These are phyloP conservation scores for Villa cingulata DNA, from an alignment of 2,888 invertebrate genomes.

Conservation along the genomic window DNA sequence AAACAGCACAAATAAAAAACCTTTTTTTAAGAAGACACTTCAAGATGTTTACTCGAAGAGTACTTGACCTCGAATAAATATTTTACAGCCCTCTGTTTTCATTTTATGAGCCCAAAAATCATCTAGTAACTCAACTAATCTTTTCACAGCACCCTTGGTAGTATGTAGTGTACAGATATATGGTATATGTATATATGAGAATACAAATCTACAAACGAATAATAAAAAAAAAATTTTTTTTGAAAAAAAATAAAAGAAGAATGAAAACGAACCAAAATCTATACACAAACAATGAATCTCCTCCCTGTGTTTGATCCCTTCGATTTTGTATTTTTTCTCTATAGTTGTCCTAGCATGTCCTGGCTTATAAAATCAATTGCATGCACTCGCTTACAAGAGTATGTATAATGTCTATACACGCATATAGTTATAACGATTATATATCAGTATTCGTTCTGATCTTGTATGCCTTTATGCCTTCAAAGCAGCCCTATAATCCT, in stretches of 20 bases:
- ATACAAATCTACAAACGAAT: neutral
- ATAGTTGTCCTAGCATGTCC: neutral
- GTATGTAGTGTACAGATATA: neutral
- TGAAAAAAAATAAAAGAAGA: neutral
- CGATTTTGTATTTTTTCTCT: neutral
- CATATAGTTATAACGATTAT: too few species aligned
- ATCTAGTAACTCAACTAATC: neutral
- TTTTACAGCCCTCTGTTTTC: neutral
- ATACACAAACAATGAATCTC: neutral
- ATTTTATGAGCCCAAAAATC: constrained; percentile 6
- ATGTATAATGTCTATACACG: too few species aligned
- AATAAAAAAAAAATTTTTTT: too few species aligned
- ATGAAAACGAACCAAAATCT: too few species aligned
- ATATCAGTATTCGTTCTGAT: neutral
- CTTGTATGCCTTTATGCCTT: neutral
- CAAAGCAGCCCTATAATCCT: neutral
- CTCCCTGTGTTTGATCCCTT: neutral
- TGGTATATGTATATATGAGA: too few species aligned
- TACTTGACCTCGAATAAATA: constrained; percentile 10
- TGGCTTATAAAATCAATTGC: too few species aligned
- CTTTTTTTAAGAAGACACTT: constrained; percentile 9
- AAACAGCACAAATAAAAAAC: neutral
- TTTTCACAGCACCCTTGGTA: neutral
- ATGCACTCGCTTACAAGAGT: too few species aligned
- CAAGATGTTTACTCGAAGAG: constrained; percentile 3